Percentiles rank a stretch among this genome's conserved stretches.
Conservation (phyloP, 2,888 invertebrate species). For the Galerucella nymphaeae region DNA sequence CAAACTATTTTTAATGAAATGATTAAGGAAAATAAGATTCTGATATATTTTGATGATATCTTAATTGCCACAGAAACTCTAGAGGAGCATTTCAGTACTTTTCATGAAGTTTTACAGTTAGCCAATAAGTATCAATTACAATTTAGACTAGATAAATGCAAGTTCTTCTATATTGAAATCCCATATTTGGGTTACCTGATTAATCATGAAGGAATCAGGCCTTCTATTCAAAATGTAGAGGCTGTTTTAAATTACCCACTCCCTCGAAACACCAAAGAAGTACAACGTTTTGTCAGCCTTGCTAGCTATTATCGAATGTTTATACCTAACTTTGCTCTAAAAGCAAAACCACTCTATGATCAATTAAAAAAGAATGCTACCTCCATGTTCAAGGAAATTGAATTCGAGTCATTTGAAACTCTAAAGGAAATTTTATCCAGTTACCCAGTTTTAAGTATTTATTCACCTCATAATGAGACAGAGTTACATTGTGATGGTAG, state of each 20-base stretch:
- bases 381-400: constrained; percentile 42
- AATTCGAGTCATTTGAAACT: not conserved
- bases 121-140: not conserved
- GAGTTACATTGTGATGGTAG: not conserved
- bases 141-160: constrained; percentile 15
- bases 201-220: constrained; percentile 20
- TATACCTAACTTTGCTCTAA: constrained; percentile 45
- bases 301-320: constrained; percentile 50
- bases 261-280: constrained; percentile 36
- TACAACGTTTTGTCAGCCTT: constrained; percentile 48
- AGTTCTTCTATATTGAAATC: constrained; percentile 3
- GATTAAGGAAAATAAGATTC: constrained; percentile 25
- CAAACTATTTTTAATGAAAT: constrained; percentile 25
- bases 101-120: constrained; percentile 22
- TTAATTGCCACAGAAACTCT: constrained; percentile 32
- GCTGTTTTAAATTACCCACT: constrained; percentile 5
- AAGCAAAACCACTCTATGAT: constrained; percentile 48
- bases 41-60: constrained; percentile 33
- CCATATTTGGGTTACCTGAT: constrained; percentile 30
- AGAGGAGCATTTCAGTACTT: constrained; percentile 19
- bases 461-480: not conserved
- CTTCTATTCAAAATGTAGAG: not conserved
- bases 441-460: not conserved
- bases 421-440: not conserved
- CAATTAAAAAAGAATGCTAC: constrained; percentile 45